phyloP scores from a whole-genome alignment of 2,797 vertebrate genomes.

The Acipenser ruthenus region DNA sequence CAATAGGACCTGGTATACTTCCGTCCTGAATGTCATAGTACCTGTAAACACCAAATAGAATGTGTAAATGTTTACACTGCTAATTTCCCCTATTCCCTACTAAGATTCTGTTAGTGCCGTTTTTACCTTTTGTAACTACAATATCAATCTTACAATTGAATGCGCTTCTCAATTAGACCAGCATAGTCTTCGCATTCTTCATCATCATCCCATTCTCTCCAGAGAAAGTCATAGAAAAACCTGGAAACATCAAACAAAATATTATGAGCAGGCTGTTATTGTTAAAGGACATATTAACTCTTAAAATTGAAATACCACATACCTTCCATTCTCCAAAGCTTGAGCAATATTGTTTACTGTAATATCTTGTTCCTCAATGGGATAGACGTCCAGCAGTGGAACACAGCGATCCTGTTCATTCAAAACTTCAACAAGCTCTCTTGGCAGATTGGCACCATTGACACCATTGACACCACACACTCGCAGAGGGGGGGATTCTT shows the following conservation, averaged over 20 bases:
- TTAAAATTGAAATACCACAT: slow-evolving; percentile 7
- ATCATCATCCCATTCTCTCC: slow-evolving; percentile 50
- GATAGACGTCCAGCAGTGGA: slow-evolving; percentile 44
- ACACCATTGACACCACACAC: slow-evolving; percentile 30
- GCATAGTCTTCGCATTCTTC: slow-evolving; percentile 44
- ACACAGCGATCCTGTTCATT: slow-evolving; percentile 41
- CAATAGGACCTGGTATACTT: slow-evolving; percentile 37
- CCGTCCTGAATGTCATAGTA: slow-evolving; percentile 53
- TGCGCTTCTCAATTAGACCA: slow-evolving; percentile 51
- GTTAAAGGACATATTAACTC: neutral
- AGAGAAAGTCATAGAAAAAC: slow-evolving; percentile 51
- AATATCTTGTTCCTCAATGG: slow-evolving; percentile 34
- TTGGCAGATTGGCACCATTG: slow-evolving; percentile 41
- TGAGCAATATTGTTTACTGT: slow-evolving; percentile 33
- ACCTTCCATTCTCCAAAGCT: slow-evolving; percentile 45
- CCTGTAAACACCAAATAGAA: slow-evolving; percentile 30
- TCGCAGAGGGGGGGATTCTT: slow-evolving; percentile 33
- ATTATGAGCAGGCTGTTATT: neutral
- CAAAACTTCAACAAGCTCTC: slow-evolving; percentile 36
- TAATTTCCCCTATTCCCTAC: too few species aligned
- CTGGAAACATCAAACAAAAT: slow-evolving; percentile 18
- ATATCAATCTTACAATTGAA: slow-evolving; percentile 48
- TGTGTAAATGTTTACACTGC: neutral
- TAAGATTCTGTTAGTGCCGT: too few species aligned
- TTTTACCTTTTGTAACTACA: neutral